These are phyloP conservation scores for Agrotis exclamationis DNA, from an alignment of 2,888 invertebrate species.

Conservation along the genomic window DNA sequence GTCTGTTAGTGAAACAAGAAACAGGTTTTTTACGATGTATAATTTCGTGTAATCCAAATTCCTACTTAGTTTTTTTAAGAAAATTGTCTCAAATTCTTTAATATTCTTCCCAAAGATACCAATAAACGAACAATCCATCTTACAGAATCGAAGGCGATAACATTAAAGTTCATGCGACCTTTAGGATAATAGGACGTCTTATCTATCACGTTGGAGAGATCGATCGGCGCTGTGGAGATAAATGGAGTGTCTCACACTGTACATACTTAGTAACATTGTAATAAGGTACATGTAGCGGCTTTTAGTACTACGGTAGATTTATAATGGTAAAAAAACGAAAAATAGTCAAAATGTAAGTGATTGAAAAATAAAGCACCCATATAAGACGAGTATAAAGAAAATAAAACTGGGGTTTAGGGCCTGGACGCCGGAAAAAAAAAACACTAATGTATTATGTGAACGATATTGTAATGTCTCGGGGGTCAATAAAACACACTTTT, in stretches of 20 bases:
- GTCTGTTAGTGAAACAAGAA: no score
- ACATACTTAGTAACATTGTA: constrained; percentile 19
- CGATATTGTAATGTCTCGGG: no score
- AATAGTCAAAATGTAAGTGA: no score
- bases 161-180: constrained; percentile 29
- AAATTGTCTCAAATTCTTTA: constrained; percentile 2
- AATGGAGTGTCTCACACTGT: constrained; percentile 11
- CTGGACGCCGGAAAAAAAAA: no score
- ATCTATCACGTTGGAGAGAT: constrained; percentile 40
- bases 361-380: no score
- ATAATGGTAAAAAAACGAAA: no score
- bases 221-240: constrained; percentile 33
- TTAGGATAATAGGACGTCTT: constrained; percentile 29
- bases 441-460: no score
- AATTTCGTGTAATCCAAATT: no score
- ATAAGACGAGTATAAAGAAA: no score
- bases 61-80: neutral
- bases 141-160: constrained; percentile 24
- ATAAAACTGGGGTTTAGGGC: no score
- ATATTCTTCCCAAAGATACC: constrained; percentile 15
- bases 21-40: no score
- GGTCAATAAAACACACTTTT: no score
- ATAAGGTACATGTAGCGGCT: neutral
- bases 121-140: constrained; percentile 27
- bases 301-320: neutral